Base-by-base conservation (phyloP, 2,797 vertebrate species). In the Amazonetta brasiliensis region DNA sequence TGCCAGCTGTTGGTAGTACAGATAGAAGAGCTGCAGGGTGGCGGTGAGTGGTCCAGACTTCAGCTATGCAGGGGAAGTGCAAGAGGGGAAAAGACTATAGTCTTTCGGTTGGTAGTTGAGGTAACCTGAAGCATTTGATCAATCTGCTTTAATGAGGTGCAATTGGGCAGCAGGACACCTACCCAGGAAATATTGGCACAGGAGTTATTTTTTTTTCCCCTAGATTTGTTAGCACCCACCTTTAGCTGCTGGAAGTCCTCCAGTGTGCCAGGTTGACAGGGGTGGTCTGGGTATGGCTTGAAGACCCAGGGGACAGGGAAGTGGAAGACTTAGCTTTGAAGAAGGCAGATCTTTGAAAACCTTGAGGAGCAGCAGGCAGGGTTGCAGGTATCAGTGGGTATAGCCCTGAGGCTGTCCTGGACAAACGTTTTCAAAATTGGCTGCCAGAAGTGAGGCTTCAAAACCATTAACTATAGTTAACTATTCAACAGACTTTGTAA, bases 1-100 rank as follows among this genome's bases (percentile, higher is more conserved):
- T 37, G n/a, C 13, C 1, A 4, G 25, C 23, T 46, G 21, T 44
- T 82, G 50, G 18, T 0, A 0, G 19, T 33, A 25, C 25, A 60
- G 4, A 66, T 59, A 39, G 55, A 88, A 76, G 81, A 82, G 46
- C 63, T 78, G 37, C 84, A 62, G 25, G n/a, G 26, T 56, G 17
- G 11, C 28, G 50, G n/a, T 33, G 55, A 71, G 35, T 55, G 28
- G 30, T 79, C 21, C 31, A 59, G 21, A 19, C 26, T 75, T 54
- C 43, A 73, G 58, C 23, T 21, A 6, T 19, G 18, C 7, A 33
- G 33, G n/a, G 54, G 31, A 55, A 50, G 23, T 50, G 23, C 46
- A 48, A 48, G 46, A 23, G 22, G 22, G 12, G 46, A 48, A 48
- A 48, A 48, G 22, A 48, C 46, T 35, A 33, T 37, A 30, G 4